Base-by-base conservation (phyloP, 1,140 invertebrate species). In the Pectinophora gossypiella region DNA sequence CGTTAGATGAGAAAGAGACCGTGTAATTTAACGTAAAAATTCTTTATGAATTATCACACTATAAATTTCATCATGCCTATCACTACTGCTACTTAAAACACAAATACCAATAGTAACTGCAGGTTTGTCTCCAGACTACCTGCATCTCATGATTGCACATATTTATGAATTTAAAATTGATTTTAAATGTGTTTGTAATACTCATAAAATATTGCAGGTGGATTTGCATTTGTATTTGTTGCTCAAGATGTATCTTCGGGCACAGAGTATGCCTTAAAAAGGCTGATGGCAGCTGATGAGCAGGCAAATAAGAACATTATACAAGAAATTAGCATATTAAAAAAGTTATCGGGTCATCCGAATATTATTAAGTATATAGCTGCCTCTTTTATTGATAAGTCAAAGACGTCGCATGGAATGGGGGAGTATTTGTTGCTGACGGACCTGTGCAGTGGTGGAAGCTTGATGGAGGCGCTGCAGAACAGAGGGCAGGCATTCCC, bases 211-310 rank as follows among this genome's bases (percentile, higher is more conserved):
- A 83, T 92, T 89, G 63, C 85, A 98, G 97, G 97, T 91, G 96
- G 96, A 65, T 98, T 96, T 92, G 96, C 96, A 44, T 94, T 96
- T 90, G 96, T 98, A 45, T 98, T 95, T 90, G 93, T 96, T 56
- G 96, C 95, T 61, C 95, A 97, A 91, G 96, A 98, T 90, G 81
- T 94, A 51, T 90, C 92, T 51, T 92, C 91, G 59, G 95, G 95
- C 51, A 95, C 95, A 63, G 95, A 97, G 72, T 98, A 96, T 91
- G 96, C 97, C 66, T 89, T 98, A 56, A 96, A 96, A 91, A 93
- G 93, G 76, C 88, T 96, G 51, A 91, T 95, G 75, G 94, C 94
- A 19, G 91, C 92, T 23, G 94, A 95, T 85, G 93, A 95, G 61
- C 92, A 94, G 68, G 89, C 93, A n/a, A 95, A 93, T 68, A 91